Evolutionary conservation across 30 jellyfish, hydroid and myxozoan species (phyloP).

Genomic region (Sanderia malayensis): DNA sequence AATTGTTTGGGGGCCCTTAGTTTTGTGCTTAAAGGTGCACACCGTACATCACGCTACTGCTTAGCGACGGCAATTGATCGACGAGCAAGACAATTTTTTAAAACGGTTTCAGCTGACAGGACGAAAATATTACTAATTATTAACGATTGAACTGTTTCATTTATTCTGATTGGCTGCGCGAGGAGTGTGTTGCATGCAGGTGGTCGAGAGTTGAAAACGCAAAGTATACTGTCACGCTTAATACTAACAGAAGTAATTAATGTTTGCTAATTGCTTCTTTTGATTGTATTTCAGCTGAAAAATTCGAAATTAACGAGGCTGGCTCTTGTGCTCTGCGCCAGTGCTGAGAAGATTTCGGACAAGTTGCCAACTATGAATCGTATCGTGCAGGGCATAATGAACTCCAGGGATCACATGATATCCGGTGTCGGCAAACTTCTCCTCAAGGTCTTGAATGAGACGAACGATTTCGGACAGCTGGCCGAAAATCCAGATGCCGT

Average conservation of each 20-base stretch:
- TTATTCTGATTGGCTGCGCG: no score
- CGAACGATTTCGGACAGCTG: slow-evolving; percentile 34
- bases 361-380: slow-evolving; percentile 30
- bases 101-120: no score
- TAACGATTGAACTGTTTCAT: no score
- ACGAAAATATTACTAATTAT: no score
- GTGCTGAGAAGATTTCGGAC: slow-evolving; percentile 15
- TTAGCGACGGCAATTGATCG: no score
- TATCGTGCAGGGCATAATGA: slow-evolving; percentile 46
- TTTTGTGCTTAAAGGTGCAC: no score
- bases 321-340: slow-evolving; percentile 36
- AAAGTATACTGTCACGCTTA: no score
- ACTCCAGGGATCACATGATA: slow-evolving; percentile 56
- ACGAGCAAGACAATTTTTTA: no score
- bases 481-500: slow-evolving; percentile 39
- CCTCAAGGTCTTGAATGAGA: slow-evolving; percentile 42
- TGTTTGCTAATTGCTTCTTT: not conserved
- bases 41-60: no score
- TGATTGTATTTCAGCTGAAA: slow-evolving; percentile 14
- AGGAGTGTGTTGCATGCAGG: no score
- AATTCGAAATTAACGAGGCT: slow-evolving; percentile 44
- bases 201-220: no score
- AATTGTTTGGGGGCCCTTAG: no score
- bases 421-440: slow-evolving; percentile 74
- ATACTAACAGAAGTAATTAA: slow-evolving; percentile 5